Evolutionary conservation across 2,797 vertebrate species (phyloP).

Genomic region (Huso huso): DNA sequence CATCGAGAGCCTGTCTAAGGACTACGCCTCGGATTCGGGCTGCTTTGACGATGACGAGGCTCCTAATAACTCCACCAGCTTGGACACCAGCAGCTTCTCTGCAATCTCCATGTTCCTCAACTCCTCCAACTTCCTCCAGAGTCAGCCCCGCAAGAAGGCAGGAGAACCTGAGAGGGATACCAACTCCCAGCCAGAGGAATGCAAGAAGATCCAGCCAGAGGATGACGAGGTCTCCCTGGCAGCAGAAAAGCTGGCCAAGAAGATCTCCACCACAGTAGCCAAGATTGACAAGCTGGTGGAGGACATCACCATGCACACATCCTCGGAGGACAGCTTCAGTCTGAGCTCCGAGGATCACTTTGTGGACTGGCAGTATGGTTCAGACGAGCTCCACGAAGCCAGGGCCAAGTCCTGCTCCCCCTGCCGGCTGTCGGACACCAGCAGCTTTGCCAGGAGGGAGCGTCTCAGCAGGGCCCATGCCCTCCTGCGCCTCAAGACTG

Average conservation of each 20-base stretch:
- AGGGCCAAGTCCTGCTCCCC: conserved; percentile 85
- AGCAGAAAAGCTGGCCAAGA: conserved; percentile 80
- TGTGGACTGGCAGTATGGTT: conserved; percentile 78
- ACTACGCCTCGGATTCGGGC: conserved; percentile 92
- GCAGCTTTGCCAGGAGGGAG: conserved; percentile 63
- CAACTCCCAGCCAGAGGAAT: conserved; percentile 39
- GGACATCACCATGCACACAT: conserved; percentile 92
- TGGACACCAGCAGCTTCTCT: conserved; percentile 79
- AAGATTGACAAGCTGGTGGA: conserved; percentile 93
- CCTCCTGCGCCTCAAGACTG: conserved; percentile 74
- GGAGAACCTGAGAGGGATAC: conserved; percentile 69
- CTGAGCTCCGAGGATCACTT: conserved; percentile 92
- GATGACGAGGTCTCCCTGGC: conserved; percentile 69
- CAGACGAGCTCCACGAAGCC: conserved; percentile 73
- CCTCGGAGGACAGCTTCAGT: conserved; percentile 94
- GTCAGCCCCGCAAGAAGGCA: conserved; percentile 68
- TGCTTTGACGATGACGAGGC: conserved; percentile 94
- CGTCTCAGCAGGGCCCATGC: conserved; percentile 67
- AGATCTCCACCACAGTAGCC: conserved; percentile 85
- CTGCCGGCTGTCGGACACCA: conserved; percentile 69
- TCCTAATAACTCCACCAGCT: conserved; percentile 73
- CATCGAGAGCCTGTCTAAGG: conserved; percentile 86
- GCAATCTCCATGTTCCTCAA: conserved; percentile 88
- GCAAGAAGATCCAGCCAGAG: conserved; percentile 45
- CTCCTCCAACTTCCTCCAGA: conserved; percentile 80